Conservation (phyloP, 2,113 vertebrate genomes). For the Neolamprologus modestus region DNA sequence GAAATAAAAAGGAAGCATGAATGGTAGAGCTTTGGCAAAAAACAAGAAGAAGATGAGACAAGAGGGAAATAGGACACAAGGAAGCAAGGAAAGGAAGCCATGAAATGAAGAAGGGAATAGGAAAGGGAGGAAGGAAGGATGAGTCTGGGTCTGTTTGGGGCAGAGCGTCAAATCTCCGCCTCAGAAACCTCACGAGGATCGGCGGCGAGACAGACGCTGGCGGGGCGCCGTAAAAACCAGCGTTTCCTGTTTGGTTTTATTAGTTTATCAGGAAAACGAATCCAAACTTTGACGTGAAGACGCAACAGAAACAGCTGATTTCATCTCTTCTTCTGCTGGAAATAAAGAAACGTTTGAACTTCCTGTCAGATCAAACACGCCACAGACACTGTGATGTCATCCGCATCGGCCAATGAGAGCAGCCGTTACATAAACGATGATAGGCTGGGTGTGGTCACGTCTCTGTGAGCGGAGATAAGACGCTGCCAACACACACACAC, state of each 20-base stretch:
- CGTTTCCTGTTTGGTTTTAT: background rate
- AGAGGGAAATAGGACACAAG: too few relatives aligned
- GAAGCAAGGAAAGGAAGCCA: too few relatives aligned
- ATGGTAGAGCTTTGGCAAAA: too few relatives aligned
- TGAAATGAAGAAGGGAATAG: background rate
- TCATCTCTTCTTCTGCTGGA: background rate
- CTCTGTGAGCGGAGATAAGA: slow-evolving; percentile 29
- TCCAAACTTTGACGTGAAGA: rapidly evolving
- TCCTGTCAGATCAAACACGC: background rate
- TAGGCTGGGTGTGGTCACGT: slow-evolving; percentile 21
- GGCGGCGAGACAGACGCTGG: rapidly evolving
- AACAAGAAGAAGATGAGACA: background rate
- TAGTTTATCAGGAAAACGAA: background rate
- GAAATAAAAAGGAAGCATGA: background rate
- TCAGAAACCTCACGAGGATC: background rate
- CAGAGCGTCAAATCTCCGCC: background rate
- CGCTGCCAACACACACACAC: background rate
- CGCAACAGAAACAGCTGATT: background rate
- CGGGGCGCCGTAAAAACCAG: background rate
- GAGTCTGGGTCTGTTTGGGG: background rate
- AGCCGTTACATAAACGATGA: background rate
- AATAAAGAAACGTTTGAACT: background rate
- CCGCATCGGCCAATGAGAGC: background rate
- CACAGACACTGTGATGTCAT: background rate
- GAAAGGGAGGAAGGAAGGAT: background rate